Evolutionary conservation across 2,113 vertebrate species (phyloP).

Genomic region (Anoplopoma fimbria): DNA sequence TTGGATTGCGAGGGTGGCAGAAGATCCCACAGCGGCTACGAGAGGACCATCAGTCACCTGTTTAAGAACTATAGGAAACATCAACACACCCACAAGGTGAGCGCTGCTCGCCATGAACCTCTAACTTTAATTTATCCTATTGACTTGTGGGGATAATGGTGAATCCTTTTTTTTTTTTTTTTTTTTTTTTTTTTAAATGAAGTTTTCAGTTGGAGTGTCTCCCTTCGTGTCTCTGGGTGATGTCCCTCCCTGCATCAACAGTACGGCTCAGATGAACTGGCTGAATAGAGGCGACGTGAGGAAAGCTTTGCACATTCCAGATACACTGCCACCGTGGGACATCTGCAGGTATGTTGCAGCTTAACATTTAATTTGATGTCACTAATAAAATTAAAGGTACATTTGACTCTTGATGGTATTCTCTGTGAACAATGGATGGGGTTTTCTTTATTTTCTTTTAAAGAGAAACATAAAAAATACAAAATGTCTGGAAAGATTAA

Average conservation of each 20-base stretch:
- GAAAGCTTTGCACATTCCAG: constrained; percentile 84
- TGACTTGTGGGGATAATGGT: background rate
- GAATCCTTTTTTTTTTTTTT: background rate
- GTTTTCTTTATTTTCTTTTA: background rate
- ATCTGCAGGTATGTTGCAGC: constrained; percentile 78
- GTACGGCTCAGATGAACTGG: constrained; percentile 81
- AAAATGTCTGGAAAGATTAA: background rate
- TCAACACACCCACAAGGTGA: constrained; percentile 51
- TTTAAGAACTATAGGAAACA: constrained; percentile 74
- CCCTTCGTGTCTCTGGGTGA: constrained; percentile 14
- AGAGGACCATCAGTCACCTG: constrained; percentile 77
- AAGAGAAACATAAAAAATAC: background rate
- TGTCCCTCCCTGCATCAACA: constrained; percentile 83
- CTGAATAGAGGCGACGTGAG: constrained; percentile 83
- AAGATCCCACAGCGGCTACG: constrained; percentile 55
- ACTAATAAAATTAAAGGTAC: background rate
- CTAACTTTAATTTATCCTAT: background rate
- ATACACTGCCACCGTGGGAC: constrained; percentile 79
- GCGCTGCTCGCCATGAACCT: accelerated
- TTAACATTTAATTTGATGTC: background rate
- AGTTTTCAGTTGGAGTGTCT: constrained; percentile 32
- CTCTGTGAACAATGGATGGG: background rate
- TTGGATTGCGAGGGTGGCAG: constrained; percentile 80
- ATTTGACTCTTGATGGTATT: background rate
- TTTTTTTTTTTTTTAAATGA: background rate